Base-by-base conservation (phyloP, 1,140 invertebrate species). In the Anagrus nilaparvatae region DNA sequence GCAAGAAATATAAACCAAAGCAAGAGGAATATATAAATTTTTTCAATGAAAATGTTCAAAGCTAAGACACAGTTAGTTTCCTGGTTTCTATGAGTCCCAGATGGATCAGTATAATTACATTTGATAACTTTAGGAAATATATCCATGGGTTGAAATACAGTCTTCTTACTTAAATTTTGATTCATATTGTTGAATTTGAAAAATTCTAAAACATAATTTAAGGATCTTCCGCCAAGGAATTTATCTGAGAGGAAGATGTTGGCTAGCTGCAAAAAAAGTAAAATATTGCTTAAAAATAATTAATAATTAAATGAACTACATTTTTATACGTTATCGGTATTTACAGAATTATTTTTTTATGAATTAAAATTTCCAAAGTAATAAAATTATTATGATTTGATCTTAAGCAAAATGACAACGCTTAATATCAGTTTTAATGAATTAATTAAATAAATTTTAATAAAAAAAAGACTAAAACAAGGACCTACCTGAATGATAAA, bases 41-140 rank as follows among this genome's bases (percentile, higher is more conserved):
- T 88, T 53, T 87, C 83, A 57, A 86, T 85, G n/a, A 87, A 67
- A 44, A 85, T 76, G 53, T 88, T 88, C 7, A 87, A 53, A 0
- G 84, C 79, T 30, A 87, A 60, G 6, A 87, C 71, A 51, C 84
- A 87, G 1, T 87, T 63, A 7, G 75, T 72, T 48, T 87, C 84
- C 43, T 70, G 68, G 0, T 65, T 56, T 52, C 78, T 70, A n/a
- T 73, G 56, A 1, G 65, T 61, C 5, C 81, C 81, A 12, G 74
- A 79, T 50, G 69, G 69, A 46, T 75, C 83, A 57, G 63, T 85
- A 45, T 66, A 13, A n/a, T 32, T 20, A 29, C 39, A 41, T 23
- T 41, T 41, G 2, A 30, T 41, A n/a, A 31, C 2, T 24, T 32
- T 33, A 5, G 39, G 39, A n/a, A 41, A 41, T 7, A 41, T 17